A percentile compares a stretch with the other conserved stretches of the same genome.
Evolutionary conservation across 2,113 vertebrate species (phyloP).

Genomic region (Pomatostomus ruficeps): DNA sequence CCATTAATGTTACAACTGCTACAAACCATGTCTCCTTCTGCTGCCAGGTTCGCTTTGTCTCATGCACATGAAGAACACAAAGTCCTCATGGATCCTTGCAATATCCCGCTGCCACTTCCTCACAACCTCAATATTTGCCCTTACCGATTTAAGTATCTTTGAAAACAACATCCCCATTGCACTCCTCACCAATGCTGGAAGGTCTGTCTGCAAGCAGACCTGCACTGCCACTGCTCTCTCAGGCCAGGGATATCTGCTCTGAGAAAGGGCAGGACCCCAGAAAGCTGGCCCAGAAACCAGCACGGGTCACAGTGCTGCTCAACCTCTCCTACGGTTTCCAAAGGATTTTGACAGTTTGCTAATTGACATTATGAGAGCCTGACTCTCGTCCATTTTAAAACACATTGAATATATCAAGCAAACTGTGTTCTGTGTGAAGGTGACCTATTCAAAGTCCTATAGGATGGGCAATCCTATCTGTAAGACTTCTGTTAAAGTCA

Average conservation of each 20-base stretch:
- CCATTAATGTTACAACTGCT: not conserved
- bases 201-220: not conserved
- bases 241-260: not conserved
- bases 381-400: not conserved
- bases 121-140: not conserved
- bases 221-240: not conserved
- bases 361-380: not conserved
- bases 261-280: not conserved
- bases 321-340: not conserved
- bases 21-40: not conserved
- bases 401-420: not conserved
- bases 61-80: not conserved
- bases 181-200: not conserved
- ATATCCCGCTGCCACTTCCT: not conserved
- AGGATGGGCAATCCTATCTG: not conserved
- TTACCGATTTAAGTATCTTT: not conserved
- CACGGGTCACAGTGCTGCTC: not conserved
- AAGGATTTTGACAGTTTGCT: not conserved
- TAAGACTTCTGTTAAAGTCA: constrained; percentile 33
- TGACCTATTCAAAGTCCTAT: not conserved
- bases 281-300: not conserved
- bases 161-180: rapidly evolving
- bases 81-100: not conserved
- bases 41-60: not conserved
- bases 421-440: not conserved